Conservation (phyloP, 2,113 vertebrate genomes). For the Machaerirhynchus nigripectus region DNA sequence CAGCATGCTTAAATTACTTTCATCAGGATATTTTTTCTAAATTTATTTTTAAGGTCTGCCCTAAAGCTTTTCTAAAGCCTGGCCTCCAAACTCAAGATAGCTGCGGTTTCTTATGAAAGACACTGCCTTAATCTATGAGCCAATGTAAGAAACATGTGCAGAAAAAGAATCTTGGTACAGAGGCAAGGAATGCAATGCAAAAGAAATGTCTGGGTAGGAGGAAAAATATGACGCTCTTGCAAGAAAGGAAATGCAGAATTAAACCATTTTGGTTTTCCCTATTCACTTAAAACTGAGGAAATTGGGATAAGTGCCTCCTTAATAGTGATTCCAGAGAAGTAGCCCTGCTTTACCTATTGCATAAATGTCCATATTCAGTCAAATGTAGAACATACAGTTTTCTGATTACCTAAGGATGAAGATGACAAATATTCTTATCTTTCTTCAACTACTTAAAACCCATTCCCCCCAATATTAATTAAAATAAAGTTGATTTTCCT, state of each 20-base stretch:
- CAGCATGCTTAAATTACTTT: neutral
- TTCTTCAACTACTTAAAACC: neutral
- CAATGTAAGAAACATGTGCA: neutral
- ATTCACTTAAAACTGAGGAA: neutral
- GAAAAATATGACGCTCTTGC: accelerated
- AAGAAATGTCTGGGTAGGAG: accelerated
- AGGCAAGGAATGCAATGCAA: neutral
- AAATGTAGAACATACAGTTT: neutral
- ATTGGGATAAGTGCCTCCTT: neutral
- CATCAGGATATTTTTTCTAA: neutral
- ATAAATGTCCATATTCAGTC: neutral
- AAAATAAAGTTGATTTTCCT: neutral
- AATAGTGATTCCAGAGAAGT: neutral
- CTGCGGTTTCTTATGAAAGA: neutral
- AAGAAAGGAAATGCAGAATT: neutral
- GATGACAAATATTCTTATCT: neutral
- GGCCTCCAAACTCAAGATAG: neutral
- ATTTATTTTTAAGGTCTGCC: neutral
- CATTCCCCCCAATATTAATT: neutral
- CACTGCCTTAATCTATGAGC: neutral
- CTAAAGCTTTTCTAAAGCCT: neutral
- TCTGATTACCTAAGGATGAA: neutral
- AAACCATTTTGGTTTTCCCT: neutral
- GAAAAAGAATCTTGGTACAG: neutral
- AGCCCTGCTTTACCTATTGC: neutral